Conservation (phyloP, 2,797 vertebrate genomes). For the Poeciliopsis turneri region DNA sequence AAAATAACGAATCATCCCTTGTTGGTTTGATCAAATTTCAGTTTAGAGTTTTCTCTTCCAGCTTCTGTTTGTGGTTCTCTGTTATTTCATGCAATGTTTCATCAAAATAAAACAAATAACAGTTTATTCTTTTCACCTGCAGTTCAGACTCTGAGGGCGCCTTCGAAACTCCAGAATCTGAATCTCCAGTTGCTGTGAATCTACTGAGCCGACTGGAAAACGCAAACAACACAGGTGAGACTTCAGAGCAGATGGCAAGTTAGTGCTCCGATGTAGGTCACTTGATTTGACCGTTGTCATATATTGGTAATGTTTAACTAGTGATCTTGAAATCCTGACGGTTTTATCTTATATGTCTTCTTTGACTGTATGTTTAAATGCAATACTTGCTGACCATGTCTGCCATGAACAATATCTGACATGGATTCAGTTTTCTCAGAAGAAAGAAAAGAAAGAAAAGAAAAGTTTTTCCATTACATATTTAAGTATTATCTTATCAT, state of each 20-base stretch:
- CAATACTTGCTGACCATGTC: background rate
- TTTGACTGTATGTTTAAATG: background rate
- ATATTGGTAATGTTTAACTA: background rate
- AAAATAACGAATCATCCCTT: background rate
- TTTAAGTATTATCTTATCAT: background rate
- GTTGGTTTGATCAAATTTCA: background rate
- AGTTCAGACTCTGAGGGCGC: constrained; percentile 94
- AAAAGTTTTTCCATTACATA: background rate
- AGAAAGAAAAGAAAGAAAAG: too few species aligned
- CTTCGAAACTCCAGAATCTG: constrained; percentile 91
- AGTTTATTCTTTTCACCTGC: constrained; percentile 46
- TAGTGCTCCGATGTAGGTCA: background rate
- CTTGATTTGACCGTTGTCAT: background rate
- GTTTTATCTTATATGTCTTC: background rate
- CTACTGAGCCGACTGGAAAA: constrained; percentile 69
- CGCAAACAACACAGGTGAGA: constrained; percentile 63
- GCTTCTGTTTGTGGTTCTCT: background rate
- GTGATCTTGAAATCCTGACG: background rate
- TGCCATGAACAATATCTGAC: background rate
- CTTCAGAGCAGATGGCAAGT: background rate
- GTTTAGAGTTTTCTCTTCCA: background rate
- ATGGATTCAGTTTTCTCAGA: background rate
- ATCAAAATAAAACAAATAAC: background rate
- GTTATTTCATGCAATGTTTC: background rate
- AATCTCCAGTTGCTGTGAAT: constrained; percentile 83